phyloP scores from a whole-genome alignment of 2,888 invertebrate genomes.

The Lampropteryx suffumata region DNA sequence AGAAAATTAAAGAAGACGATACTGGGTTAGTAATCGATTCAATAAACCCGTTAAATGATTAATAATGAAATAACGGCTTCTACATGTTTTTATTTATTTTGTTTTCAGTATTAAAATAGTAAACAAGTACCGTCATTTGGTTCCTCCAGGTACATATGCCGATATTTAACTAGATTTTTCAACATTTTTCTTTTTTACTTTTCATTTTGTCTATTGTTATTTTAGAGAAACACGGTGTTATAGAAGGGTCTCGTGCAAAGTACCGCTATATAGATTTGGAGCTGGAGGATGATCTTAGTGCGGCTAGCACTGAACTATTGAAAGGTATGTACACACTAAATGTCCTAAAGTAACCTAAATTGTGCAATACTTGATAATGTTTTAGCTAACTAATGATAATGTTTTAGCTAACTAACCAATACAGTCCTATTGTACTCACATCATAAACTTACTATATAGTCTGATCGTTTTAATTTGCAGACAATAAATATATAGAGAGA shows the following conservation, averaged over 20 bases:
- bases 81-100: slow-evolving; percentile 36
- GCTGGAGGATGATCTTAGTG: slow-evolving; percentile 41
- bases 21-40: slow-evolving; percentile 55
- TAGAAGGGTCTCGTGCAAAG: slow-evolving; percentile 11
- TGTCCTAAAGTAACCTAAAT: too few species aligned
- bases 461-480: slow-evolving; percentile 31
- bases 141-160: slow-evolving; percentile 37
- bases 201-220: background rate
- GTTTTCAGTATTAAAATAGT: slow-evolving; percentile 59
- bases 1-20: slow-evolving; percentile 39
- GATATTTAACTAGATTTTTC: background rate
- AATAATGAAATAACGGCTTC: too few species aligned
- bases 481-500: slow-evolving; percentile 36
- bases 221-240: slow-evolving; percentile 7
- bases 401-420: too few species aligned
- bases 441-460: too few species aligned
- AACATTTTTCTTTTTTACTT: background rate
- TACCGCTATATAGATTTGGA: slow-evolving; percentile 31
- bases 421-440: too few species aligned
- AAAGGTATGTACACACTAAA: slow-evolving; percentile 37
- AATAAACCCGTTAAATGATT: too few species aligned
- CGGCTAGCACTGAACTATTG: slow-evolving; percentile 39
- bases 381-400: too few species aligned
- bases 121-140: slow-evolving; percentile 55
- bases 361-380: too few species aligned